phyloP scores from a whole-genome alignment of 2,113 vertebrate species.

The Dasyurus viverrinus region DNA sequence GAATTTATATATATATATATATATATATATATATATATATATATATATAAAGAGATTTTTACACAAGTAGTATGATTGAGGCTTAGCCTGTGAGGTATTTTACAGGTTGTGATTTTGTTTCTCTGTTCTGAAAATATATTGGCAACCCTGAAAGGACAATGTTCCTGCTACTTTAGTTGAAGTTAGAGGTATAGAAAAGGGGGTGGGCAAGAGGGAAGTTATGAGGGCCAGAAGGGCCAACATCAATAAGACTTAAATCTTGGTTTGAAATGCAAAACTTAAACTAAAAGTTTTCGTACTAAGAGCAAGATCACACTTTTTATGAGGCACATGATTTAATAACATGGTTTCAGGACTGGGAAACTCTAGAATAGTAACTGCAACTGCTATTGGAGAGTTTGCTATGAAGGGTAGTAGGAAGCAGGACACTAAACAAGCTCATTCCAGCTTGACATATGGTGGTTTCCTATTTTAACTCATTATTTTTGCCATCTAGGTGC shows the following conservation, averaged over 20 bases:
- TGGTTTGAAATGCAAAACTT: not conserved
- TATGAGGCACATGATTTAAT: not conserved
- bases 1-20: no score
- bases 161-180: no score
- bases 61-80: not conserved
- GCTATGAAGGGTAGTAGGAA: not conserved
- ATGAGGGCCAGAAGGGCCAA: not conserved
- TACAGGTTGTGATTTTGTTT: not conserved
- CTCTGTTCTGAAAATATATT: not conserved
- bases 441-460: not conserved
- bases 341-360: not conserved
- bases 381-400: not conserved
- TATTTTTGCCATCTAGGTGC: not conserved
- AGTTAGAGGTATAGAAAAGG: no score
- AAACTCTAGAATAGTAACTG: not conserved
- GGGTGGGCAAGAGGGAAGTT: no score
- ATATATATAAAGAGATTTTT: not conserved
- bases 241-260: not conserved
- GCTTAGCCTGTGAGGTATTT: not conserved
- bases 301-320: not conserved
- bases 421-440: not conserved
- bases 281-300: not conserved
- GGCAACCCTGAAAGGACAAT: not conserved
- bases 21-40: no score
- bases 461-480: not conserved